phyloP scores from a whole-genome alignment of 2,888 invertebrate species.

The Sphaeridia pumilis region DNA sequence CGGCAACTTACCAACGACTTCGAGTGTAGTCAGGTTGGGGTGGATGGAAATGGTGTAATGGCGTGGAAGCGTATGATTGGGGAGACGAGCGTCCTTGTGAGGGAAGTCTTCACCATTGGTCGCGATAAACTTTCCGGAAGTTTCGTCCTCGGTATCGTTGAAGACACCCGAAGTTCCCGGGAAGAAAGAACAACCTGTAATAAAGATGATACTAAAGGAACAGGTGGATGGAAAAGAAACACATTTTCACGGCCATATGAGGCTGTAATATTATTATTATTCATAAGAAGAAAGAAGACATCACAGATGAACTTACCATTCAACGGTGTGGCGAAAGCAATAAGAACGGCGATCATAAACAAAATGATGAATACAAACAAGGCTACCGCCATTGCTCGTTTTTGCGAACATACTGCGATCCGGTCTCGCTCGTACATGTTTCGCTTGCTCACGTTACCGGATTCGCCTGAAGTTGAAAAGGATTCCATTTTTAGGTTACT shows the following conservation, averaged over 20 bases:
- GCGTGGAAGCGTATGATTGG: constrained; percentile 62
- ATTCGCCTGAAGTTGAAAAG: constrained; percentile 25
- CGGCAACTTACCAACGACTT: constrained; percentile 70
- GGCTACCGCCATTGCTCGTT: constrained; percentile 68
- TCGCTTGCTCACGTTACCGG: constrained; percentile 47
- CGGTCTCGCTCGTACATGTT: constrained; percentile 61
- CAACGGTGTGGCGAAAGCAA: constrained; percentile 77
- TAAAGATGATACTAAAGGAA: background rate
- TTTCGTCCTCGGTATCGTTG: constrained; percentile 25
- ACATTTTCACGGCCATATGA: background rate
- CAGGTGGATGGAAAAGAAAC: background rate
- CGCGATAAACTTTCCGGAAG: constrained; percentile 46
- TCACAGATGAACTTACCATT: constrained; percentile 30
- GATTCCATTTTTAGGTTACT: background rate
- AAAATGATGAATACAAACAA: constrained; percentile 66
- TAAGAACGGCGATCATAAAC: constrained; percentile 69
- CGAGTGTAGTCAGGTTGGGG: constrained; percentile 80
- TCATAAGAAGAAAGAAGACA: background rate
- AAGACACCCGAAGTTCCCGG: constrained; percentile 17
- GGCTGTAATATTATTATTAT: background rate
- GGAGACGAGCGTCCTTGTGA: constrained; percentile 64
- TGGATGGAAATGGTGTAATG: constrained; percentile 82
- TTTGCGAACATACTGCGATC: constrained; percentile 76
- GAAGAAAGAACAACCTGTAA: constrained; percentile 30
- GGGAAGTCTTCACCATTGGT: constrained; percentile 65